Base-by-base conservation (phyloP, 2,888 invertebrate genomes). In the Terebella lapidaria region DNA sequence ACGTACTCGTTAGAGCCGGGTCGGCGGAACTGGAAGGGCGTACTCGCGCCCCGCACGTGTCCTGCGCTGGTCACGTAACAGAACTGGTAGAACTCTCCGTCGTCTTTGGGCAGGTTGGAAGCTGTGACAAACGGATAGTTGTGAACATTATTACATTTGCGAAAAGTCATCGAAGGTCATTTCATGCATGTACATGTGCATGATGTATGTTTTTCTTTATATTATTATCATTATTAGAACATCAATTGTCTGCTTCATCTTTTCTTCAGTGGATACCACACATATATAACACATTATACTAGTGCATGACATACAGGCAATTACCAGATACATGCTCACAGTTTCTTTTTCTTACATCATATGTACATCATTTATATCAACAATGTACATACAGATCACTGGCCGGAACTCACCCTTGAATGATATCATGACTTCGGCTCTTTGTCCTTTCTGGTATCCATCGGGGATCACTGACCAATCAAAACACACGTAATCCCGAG, bases 41-140 rank as follows among this genome's bases (percentile, higher is more conserved):
- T 78, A 63, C 78, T 78, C 25, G 79, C 78, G 20, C 80, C 80
- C 4, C 75, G 65, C 29, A 79, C 74, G 54, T 75, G 73, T 2
- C 73, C 73, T 20, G 67, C 65, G 28, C 70, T 70, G 20, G 73
- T 70, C 51, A 79, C 74, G 58, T 79, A 80, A 61, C 78, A 79
- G 66, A 80, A 80, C 72, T 80, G 80, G 67, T 80, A 80, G 59
- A 79, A 80, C 60, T 80, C 79, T 4, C 77, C 77, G 69, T 79
- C 79, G 63, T 80, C 78, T 30, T 73, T 71, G 0, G 80, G 80
- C 56, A 80, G 59, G 25, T 69, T 65, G 28, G 71, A 66, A 22
- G 74, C 78, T 78, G 70, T 1, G 66, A 67, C 59, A n/a, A n/a
- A n/a, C n/a, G n/a, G n/a, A n/a, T n/a, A 57, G n/a, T 26, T 20